A percentile compares a stretch with the other conserved stretches of the same genome.
Evolutionary conservation across 2,113 vertebrate species (phyloP).

Genomic region (Pavo muticus): DNA sequence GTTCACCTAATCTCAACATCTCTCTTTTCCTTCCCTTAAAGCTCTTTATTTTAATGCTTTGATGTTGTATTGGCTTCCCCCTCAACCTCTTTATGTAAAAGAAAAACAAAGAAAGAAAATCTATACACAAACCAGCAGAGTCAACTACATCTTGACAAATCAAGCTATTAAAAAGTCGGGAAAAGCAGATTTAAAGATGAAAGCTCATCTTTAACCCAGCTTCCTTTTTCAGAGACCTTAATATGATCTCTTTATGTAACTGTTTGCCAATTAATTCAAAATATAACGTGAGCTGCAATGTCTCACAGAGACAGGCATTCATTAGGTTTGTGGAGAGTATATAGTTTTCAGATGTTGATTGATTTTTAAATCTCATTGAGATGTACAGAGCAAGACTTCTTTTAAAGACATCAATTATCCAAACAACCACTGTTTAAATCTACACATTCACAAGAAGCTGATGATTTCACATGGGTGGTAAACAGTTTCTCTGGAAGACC

Average conservation of each 20-base stretch:
- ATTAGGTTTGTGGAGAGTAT: constrained; percentile 27
- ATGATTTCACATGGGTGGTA: background rate
- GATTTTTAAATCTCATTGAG: constrained; percentile 55
- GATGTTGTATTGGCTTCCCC: constrained; percentile 48
- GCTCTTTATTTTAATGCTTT: constrained; percentile 63
- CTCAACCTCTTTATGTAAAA: constrained; percentile 29
- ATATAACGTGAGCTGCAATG: constrained; percentile 49
- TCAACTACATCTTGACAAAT: constrained; percentile 65
- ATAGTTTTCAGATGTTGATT: constrained; percentile 15
- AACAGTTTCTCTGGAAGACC: background rate
- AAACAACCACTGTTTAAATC: background rate
- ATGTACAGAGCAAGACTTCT: background rate
- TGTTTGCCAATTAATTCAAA: constrained; percentile 67
- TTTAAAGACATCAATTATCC: constrained; percentile 32
- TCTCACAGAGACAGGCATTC: background rate
- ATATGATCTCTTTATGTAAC: constrained; percentile 69
- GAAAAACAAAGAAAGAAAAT: constrained; percentile 66
- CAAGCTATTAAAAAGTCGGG: constrained; percentile 56
- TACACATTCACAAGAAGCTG: background rate
- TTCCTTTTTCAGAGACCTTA: constrained; percentile 68
- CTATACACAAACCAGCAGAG: constrained; percentile 35
- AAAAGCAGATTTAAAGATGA: constrained; percentile 70
- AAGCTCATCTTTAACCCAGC: constrained; percentile 63
- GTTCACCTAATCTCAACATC: constrained; percentile 62
- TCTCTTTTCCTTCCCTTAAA: constrained; percentile 62